phyloP scores from a whole-genome alignment of 2,888 invertebrate species.

The Orthonychiurus folsomi region DNA sequence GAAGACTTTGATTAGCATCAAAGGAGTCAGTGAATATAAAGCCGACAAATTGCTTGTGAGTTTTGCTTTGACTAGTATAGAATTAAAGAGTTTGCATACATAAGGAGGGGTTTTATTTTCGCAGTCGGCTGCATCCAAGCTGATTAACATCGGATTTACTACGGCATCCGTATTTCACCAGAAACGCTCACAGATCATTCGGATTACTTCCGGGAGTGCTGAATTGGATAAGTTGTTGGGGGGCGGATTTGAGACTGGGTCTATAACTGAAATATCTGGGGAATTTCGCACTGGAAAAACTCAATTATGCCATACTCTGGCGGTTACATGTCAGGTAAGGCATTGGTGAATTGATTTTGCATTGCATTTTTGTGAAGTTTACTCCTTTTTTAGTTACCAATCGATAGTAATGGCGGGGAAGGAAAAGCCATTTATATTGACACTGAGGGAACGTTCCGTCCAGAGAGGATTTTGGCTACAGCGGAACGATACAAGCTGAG shows the following conservation, averaged over 20 bases:
- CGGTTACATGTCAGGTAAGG: constrained; percentile 25
- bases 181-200: constrained; percentile 89
- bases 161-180: constrained; percentile 94
- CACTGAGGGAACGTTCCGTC: constrained; percentile 95
- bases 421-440: constrained; percentile 98
- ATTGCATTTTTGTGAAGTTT: constrained; percentile 2
- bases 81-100: too few species aligned
- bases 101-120: too few species aligned
- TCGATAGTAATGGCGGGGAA: constrained; percentile 96
- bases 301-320: constrained; percentile 23
- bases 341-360: not conserved
- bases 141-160: constrained; percentile 96
- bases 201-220: constrained; percentile 86
- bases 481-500: constrained; percentile 84
- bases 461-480: constrained; percentile 83
- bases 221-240: constrained; percentile 66
- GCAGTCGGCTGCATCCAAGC: constrained; percentile 79
- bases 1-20: constrained; percentile 75
- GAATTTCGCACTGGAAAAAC: constrained; percentile 24
- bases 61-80: too few species aligned
- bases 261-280: constrained; percentile 26
- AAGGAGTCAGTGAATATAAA: constrained; percentile 95
- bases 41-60: constrained; percentile 78
- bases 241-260: constrained; percentile 25
- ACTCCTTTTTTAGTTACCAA: constrained; percentile 61